These are phyloP conservation scores for Nansenia antarctica DNA, from an alignment of 2,113 vertebrate species.

Conservation along the genomic window DNA sequence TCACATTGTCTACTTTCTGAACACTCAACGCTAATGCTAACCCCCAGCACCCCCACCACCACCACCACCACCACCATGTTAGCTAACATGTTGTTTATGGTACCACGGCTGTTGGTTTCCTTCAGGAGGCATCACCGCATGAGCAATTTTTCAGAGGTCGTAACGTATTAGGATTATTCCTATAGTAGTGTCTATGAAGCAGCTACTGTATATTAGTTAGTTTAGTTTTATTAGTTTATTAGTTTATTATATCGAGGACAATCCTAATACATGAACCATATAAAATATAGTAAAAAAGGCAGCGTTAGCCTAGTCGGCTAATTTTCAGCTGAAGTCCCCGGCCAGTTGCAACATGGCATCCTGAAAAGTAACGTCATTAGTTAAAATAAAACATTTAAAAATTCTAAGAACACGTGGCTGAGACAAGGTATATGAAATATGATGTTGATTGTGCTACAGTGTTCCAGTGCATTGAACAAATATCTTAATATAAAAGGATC, in stretches of 20 bases:
- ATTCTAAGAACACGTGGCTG: too few species aligned
- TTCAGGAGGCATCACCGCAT: slow-evolving; percentile 25
- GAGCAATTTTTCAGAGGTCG: slow-evolving; percentile 32
- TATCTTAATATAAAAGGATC: background rate
- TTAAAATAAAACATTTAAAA: too few species aligned
- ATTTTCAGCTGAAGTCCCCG: too few species aligned
- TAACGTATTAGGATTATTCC: slow-evolving; percentile 10
- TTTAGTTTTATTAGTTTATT: background rate
- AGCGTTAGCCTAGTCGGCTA: too few species aligned
- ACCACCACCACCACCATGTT: background rate
- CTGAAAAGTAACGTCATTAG: too few species aligned
- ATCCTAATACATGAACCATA: too few species aligned
- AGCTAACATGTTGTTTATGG: slow-evolving; percentile 27
- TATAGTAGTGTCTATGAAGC: background rate
- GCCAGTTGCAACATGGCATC: too few species aligned
- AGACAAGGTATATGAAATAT: background rate
- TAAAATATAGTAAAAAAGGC: too few species aligned
- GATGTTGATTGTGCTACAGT: background rate
- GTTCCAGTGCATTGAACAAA: background rate
- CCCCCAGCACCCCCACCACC: slow-evolving; percentile 1
- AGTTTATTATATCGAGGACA: too few species aligned
- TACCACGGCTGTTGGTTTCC: slow-evolving; percentile 19
- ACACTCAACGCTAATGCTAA: background rate
- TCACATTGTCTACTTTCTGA: slow-evolving; percentile 13
- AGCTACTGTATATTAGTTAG: background rate